Percentiles rank a stretch among this genome's conserved stretches.
These are phyloP conservation scores for Drosophila aldrichi DNA, from an alignment of 2,888 invertebrate species.

Conservation along the genomic window DNA sequence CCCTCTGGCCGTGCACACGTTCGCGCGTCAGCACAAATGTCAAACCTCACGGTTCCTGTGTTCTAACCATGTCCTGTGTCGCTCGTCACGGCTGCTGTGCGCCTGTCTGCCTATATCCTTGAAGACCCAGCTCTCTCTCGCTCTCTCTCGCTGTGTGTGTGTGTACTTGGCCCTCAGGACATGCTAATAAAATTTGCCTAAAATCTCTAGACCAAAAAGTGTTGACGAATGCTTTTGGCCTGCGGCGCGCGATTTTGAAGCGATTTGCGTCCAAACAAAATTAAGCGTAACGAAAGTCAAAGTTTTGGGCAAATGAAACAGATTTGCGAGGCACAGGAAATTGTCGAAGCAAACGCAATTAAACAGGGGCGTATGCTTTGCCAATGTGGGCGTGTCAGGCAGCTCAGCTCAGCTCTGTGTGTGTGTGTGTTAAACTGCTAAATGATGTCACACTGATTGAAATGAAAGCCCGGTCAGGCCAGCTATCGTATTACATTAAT, in stretches of 20 bases:
- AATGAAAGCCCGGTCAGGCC: constrained; percentile 43
- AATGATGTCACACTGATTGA: constrained; percentile 66
- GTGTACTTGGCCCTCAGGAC: constrained; percentile 61
- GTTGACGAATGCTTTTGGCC: constrained; percentile 66
- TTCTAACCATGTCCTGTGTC: constrained; percentile 26
- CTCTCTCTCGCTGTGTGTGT: background rate
- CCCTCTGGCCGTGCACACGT: constrained; percentile 70
- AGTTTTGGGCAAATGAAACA: constrained; percentile 20
- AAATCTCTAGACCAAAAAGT: constrained; percentile 66
- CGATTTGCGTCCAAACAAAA: constrained; percentile 67
- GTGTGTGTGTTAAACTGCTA: background rate
- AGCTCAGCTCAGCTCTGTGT: background rate
- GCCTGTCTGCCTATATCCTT: constrained; percentile 74
- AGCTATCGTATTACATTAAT: constrained; percentile 55
- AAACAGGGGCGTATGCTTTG: constrained; percentile 7
- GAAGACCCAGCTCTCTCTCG: constrained; percentile 50
- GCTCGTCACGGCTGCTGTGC: constrained; percentile 66
- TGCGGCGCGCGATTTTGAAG: constrained; percentile 56
- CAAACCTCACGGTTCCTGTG: constrained; percentile 77
- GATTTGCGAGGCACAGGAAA: constrained; percentile 33
- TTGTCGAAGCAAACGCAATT: constrained; percentile 40
- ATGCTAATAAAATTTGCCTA: constrained; percentile 76
- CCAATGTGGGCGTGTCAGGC: constrained; percentile 8
- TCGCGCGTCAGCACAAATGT: constrained; percentile 82
- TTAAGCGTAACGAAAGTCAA: constrained; percentile 79